These are phyloP conservation scores for Drosophila prostipennis DNA, from an alignment of 2,888 invertebrate species.

Conservation along the genomic window DNA sequence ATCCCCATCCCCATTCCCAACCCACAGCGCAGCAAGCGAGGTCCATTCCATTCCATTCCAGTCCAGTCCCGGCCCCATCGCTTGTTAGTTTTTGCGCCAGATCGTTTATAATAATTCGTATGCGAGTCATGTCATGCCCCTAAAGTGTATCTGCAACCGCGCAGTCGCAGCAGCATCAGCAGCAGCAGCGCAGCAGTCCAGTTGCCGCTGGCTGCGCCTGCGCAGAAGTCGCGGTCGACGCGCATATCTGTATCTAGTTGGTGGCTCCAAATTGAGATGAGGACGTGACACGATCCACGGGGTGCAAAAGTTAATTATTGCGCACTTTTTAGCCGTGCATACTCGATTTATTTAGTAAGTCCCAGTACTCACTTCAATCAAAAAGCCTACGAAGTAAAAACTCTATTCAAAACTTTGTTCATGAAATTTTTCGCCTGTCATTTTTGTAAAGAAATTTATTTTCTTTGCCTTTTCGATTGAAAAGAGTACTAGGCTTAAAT, in stretches of 20 bases:
- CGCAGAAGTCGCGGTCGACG: slow-evolving; percentile 43
- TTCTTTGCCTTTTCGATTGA: too few relatives aligned
- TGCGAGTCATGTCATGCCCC: slow-evolving; percentile 82
- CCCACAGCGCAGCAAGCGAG: slow-evolving; percentile 23
- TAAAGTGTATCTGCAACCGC: slow-evolving; percentile 79
- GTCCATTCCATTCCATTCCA: slow-evolving; percentile 45
- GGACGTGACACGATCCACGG: slow-evolving; percentile 14
- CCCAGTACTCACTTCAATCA: too few relatives aligned
- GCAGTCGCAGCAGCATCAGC: slow-evolving; percentile 57
- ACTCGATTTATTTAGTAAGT: too few relatives aligned
- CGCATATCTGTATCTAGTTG: slow-evolving; percentile 74
- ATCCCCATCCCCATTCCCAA: slow-evolving; percentile 13
- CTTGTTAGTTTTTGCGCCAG: slow-evolving; percentile 78
- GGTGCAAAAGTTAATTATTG: not conserved
- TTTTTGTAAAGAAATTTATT: too few relatives aligned
- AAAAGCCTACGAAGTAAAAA: too few relatives aligned
- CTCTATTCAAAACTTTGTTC: too few relatives aligned
- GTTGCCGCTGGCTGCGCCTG: slow-evolving; percentile 11
- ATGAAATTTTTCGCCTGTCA: too few relatives aligned
- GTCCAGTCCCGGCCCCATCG: slow-evolving; percentile 47
- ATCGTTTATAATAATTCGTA: slow-evolving; percentile 81
- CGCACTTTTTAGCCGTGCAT: too few relatives aligned
- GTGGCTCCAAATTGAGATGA: slow-evolving; percentile 22
- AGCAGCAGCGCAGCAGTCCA: slow-evolving; percentile 47
- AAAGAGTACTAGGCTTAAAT: too few relatives aligned